These are phyloP conservation scores for Discoglossus pictus DNA, from an alignment of 2,797 vertebrate species.

Conservation along the genomic window DNA sequence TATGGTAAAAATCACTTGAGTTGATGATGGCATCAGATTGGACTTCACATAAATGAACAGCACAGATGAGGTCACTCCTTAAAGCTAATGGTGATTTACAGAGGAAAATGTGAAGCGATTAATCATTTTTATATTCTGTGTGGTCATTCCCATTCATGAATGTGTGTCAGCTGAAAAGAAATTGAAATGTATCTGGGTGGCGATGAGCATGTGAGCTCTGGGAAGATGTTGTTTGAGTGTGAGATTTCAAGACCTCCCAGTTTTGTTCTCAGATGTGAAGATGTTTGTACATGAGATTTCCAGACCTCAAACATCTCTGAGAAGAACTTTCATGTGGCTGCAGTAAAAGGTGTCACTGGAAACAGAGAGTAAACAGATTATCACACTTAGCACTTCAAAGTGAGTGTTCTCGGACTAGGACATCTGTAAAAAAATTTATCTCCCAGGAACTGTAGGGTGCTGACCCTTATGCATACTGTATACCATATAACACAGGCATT, in stretches of 20 bases:
- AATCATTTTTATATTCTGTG: no score
- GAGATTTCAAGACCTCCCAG: conserved; percentile 51
- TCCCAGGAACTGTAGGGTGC: no score
- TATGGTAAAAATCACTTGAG: no score
- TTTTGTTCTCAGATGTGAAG: conserved; percentile 36
- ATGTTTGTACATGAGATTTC: conserved; percentile 45
- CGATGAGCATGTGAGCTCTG: conserved; percentile 9
- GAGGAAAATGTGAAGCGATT: no score
- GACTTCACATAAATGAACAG: no score
- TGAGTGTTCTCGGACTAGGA: conserved; percentile 19
- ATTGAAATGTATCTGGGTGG: conserved; percentile 17
- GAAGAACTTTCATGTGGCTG: conserved; percentile 43
- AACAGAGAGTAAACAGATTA: conserved; percentile 49
- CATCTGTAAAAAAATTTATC: no score
- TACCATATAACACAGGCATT: no score
- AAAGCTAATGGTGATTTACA: no score
- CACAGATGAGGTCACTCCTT: no score
- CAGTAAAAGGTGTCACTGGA: conserved; percentile 46
- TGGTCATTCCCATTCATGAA: no score
- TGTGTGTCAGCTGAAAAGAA: conserved; percentile 10
- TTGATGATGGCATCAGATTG: no score
- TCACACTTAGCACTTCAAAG: conserved; percentile 51
- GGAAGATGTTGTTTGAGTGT: conserved; percentile 44
- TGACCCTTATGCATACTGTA: no score
- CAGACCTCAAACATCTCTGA: conserved; percentile 41